Percentiles rank a stretch among this genome's conserved stretches.
phyloP scores from a whole-genome alignment of 2,888 invertebrate species.

The Alloscopus bannaensis region DNA sequence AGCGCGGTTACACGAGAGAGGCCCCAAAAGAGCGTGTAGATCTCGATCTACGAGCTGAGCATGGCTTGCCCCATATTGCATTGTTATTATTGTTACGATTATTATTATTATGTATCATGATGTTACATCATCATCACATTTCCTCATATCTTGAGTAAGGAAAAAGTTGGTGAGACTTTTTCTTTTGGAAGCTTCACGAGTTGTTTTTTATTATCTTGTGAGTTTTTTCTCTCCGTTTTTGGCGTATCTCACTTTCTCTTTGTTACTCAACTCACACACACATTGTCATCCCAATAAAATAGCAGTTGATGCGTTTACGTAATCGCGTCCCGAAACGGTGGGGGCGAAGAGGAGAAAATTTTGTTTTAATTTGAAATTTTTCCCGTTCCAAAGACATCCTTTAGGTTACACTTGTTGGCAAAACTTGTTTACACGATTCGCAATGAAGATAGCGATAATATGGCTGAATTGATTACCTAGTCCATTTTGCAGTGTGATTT shows the following conservation, averaged over 20 bases:
- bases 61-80: conserved; percentile 41
- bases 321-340: not conserved
- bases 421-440: no score
- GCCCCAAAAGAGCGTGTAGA: no score
- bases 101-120: conserved; percentile 41
- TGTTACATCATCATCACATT: conserved; percentile 42
- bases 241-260: not conserved
- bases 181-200: conserved; percentile 15
- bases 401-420: no score
- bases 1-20: no score
- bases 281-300: not conserved
- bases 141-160: conserved; percentile 17
- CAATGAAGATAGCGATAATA: no score
- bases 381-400: conserved; percentile 8
- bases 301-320: no score
- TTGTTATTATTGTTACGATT: conserved; percentile 53
- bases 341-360: conserved; percentile 1
- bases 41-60: conserved; percentile 1
- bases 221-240: not conserved
- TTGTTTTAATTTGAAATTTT: conserved; percentile 55
- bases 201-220: conserved; percentile 6
- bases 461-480: no score
- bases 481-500: no score
- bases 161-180: conserved; percentile 6
- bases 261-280: not conserved